Conservation (phyloP, 2,888 invertebrate genomes). For the Gisinianus flammeolus region DNA sequence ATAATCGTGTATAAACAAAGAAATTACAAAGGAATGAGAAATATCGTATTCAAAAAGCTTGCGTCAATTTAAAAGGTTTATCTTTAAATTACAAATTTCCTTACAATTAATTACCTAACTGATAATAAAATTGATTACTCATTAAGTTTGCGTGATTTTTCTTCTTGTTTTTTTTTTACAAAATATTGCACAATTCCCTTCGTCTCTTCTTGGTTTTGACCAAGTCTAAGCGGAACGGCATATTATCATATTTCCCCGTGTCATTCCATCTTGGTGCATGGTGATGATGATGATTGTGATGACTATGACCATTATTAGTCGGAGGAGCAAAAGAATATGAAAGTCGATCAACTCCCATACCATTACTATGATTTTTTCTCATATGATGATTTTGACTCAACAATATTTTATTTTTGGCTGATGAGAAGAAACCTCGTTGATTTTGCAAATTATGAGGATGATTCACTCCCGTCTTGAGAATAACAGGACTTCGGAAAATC, state of each 20-base stretch:
- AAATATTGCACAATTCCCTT: constrained; percentile 49
- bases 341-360: constrained; percentile 20
- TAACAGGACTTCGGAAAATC: constrained; percentile 54
- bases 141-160: too few relatives aligned
- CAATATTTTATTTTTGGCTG: constrained; percentile 40
- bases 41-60: too few relatives aligned
- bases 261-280: constrained; percentile 50
- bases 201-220: constrained; percentile 50
- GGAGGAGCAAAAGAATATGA: constrained; percentile 4
- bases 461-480: constrained; percentile 48
- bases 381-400: constrained; percentile 31
- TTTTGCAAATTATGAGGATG: constrained; percentile 27
- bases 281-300: constrained; percentile 2
- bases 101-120: too few relatives aligned
- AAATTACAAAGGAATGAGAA: too few relatives aligned
- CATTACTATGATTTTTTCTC: constrained; percentile 21
- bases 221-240: constrained; percentile 56
- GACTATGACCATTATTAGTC: neutral
- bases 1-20: too few relatives aligned
- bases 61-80: too few relatives aligned
- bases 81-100: too few relatives aligned
- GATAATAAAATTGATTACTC: neutral
- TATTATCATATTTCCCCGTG: constrained; percentile 51
- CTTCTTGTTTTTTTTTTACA: too few relatives aligned
- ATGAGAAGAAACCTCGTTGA: constrained; percentile 31